phyloP scores from a whole-genome alignment of 2,888 invertebrate genomes.

The Andrena fulva region DNA sequence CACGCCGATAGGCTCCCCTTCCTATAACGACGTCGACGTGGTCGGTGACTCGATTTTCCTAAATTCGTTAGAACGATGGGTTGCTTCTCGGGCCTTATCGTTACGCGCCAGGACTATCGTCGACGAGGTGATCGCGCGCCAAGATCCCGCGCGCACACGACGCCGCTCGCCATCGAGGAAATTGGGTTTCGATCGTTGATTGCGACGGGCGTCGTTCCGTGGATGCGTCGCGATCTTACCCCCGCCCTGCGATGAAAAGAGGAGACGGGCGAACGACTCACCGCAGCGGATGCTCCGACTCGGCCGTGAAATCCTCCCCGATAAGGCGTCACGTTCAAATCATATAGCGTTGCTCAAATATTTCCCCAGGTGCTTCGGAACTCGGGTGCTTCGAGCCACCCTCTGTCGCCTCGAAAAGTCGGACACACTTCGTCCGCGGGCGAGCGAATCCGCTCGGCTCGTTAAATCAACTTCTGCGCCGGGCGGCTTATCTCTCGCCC shows the following conservation, averaged over 20 bases:
- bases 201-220: slow-evolving; percentile 20
- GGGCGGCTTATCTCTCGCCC: background rate
- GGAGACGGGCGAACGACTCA: slow-evolving; percentile 40
- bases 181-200: slow-evolving; percentile 56
- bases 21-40: slow-evolving; percentile 1
- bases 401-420: background rate
- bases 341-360: too few species aligned
- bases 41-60: slow-evolving; percentile 1
- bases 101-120: background rate
- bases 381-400: background rate
- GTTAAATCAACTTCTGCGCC: slow-evolving; percentile 18
- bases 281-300: slow-evolving; percentile 38
- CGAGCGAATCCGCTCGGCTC: background rate
- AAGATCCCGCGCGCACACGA: background rate
- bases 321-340: slow-evolving; percentile 21
- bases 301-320: slow-evolving; percentile 45
- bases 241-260: background rate
- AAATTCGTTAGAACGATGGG: slow-evolving; percentile 30
- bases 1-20: background rate
- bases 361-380: too few species aligned
- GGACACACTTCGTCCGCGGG: slow-evolving; percentile 3
- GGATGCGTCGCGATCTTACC: background rate
- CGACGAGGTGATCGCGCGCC: background rate
- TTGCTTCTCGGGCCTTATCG: background rate
- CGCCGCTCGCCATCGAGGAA: slow-evolving; percentile 16